Evolutionary conservation across 2,113 vertebrate species (phyloP).

Genomic region (Kobus ellipsiprymnus): DNA sequence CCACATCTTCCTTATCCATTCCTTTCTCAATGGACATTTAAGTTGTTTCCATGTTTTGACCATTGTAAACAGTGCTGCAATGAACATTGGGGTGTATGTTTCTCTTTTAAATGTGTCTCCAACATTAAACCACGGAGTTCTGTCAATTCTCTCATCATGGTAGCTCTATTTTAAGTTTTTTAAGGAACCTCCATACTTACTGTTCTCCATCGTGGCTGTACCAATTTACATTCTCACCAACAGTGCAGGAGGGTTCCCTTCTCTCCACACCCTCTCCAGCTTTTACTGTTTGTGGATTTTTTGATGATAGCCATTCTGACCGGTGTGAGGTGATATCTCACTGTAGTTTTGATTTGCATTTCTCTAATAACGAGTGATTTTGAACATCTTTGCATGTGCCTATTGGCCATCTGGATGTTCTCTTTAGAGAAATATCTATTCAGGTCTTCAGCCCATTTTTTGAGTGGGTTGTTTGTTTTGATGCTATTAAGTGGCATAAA

Average conservation of each 20-base stretch:
- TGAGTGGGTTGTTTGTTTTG: not conserved
- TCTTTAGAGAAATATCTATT: not conserved
- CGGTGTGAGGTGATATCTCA: not conserved
- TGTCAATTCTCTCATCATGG: not conserved
- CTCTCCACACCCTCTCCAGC: not conserved
- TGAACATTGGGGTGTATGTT: not conserved
- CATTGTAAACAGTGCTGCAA: not conserved
- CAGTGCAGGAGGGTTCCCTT: not conserved
- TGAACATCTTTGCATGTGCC: not conserved
- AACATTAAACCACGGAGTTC: not conserved
- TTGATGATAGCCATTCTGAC: not conserved
- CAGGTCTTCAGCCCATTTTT: not conserved
- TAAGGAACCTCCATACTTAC: not conserved
- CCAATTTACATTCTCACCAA: not conserved
- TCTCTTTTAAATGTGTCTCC: not conserved
- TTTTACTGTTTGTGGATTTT: not conserved
- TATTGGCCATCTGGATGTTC: not conserved
- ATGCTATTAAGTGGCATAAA: not conserved
- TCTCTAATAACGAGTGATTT: not conserved
- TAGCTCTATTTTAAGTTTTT: not conserved
- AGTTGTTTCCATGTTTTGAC: not conserved
- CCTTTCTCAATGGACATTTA: not conserved
- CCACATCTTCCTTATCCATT: not conserved
- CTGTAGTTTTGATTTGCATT: not conserved
- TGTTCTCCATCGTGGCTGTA: not conserved